These are phyloP conservation scores for Temnothorax rugatulus DNA, from an alignment of 2,888 invertebrate species.

Conservation along the genomic window DNA sequence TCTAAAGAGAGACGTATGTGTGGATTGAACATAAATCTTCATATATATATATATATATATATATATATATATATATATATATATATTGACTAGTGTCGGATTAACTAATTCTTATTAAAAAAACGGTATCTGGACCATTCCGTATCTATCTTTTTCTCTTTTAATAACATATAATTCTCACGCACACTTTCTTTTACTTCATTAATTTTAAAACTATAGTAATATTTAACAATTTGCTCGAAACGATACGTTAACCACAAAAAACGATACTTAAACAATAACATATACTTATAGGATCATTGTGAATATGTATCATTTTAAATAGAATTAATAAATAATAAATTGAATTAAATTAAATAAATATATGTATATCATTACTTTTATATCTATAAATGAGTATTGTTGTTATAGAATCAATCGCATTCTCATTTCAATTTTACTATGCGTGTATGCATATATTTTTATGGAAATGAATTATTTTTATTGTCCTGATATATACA, in stretches of 20 bases:
- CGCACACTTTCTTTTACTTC: background rate
- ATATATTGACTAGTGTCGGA: conserved; percentile 2
- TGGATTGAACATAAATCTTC: background rate
- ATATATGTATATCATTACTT: background rate
- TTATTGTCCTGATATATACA: background rate
- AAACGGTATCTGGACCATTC: background rate
- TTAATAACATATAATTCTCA: background rate
- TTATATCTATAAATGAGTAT: conserved; percentile 30
- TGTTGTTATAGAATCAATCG: background rate
- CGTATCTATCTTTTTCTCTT: background rate
- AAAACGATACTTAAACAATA: background rate
- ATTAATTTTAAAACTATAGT: background rate
- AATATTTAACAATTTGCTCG: background rate
- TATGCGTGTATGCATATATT: background rate
- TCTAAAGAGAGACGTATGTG: background rate
- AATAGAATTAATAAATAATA: conserved; percentile 10
- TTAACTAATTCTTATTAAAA: background rate
- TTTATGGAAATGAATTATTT: background rate
- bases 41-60: background rate
- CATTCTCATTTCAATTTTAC: background rate
- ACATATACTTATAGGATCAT: background rate
- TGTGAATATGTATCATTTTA: background rate
- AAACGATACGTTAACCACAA: background rate
- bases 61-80: background rate
- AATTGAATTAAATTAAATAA: background rate